These are phyloP conservation scores for Hexactinellida sp. DNA, from an alignment of 37 sponge, comb jelly and placozoan species.

Conservation along the genomic window DNA sequence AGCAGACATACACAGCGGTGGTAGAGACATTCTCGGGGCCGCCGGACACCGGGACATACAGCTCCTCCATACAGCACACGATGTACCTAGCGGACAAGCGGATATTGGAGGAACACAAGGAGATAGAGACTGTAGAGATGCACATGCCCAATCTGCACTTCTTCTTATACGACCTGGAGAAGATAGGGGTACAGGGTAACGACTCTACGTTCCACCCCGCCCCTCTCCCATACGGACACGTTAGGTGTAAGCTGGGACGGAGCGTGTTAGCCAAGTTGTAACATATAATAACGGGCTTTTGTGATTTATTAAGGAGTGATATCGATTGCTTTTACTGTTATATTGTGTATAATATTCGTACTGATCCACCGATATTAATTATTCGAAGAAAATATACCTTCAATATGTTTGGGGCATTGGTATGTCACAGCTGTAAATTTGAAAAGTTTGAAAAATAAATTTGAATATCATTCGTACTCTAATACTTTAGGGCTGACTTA, in stretches of 20 bases:
- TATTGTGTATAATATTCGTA: too few relatives aligned
- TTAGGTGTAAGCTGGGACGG: background rate
- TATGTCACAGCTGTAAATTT: too few relatives aligned
- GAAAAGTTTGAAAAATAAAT: too few relatives aligned
- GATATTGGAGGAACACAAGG: constrained; percentile 10
- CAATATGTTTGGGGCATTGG: too few relatives aligned
- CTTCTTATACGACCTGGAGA: constrained; percentile 34
- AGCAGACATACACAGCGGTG: background rate
- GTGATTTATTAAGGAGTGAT: too few relatives aligned
- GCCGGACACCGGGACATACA: constrained; percentile 28
- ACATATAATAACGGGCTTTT: too few relatives aligned
- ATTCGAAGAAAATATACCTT: too few relatives aligned
- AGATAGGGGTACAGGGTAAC: constrained; percentile 11
- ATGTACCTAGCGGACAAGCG: constrained; percentile 29
- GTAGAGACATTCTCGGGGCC: constrained; percentile 44
- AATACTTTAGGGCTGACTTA: too few relatives aligned
- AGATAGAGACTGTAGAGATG: constrained; percentile 25
- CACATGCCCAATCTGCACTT: constrained; percentile 51
- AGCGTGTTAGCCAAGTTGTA: background rate
- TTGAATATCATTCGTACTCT: too few relatives aligned
- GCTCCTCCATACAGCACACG: constrained; percentile 45
- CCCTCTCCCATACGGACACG: background rate
- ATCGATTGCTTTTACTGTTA: too few relatives aligned
- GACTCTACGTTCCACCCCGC: background rate
- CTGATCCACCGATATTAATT: too few relatives aligned